Percentiles rank a stretch among this genome's conserved stretches.
Conservation (phyloP, 2,113 vertebrate genomes). For the Archilochus colubris region DNA sequence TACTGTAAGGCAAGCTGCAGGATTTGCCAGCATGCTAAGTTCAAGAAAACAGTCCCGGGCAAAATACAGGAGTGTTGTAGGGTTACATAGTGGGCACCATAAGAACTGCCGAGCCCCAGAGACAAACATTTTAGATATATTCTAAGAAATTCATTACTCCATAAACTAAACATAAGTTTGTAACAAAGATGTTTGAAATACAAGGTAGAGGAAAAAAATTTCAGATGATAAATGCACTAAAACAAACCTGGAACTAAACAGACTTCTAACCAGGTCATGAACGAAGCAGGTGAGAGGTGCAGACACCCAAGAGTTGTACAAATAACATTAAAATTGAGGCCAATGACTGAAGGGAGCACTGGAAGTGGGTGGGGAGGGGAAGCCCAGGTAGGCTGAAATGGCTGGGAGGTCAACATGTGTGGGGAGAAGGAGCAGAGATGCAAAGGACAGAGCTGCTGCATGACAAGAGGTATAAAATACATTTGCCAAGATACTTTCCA, state of each 20-base stretch:
- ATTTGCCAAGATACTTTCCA: neutral
- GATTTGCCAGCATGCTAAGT: neutral
- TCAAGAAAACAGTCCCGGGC: neutral
- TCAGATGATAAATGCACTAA: neutral
- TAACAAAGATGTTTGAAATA: neutral
- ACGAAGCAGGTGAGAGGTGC: neutral
- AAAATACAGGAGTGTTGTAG: neutral
- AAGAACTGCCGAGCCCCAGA: neutral
- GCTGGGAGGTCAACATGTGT: rapidly evolving
- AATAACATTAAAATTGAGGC: rapidly evolving
- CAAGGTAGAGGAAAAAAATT: neutral
- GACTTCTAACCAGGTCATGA: neutral
- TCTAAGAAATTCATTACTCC: neutral
- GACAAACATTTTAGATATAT: neutral
- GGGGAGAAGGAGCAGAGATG: rapidly evolving
- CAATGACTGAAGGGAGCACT: rapidly evolving
- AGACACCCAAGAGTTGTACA: neutral
- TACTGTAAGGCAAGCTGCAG: neutral
- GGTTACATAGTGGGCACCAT: rapidly evolving
- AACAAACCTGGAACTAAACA: too few relatives aligned
- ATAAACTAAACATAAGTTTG: neutral
- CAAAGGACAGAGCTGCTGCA: neutral
- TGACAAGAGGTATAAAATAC: neutral
- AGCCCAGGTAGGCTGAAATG: rapidly evolving
- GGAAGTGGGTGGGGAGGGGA: rapidly evolving